Percentiles rank a stretch among this genome's conserved stretches.
Evolutionary conservation across 2,113 vertebrate genomes (phyloP).

Genomic region (Pelobates fuscus): DNA sequence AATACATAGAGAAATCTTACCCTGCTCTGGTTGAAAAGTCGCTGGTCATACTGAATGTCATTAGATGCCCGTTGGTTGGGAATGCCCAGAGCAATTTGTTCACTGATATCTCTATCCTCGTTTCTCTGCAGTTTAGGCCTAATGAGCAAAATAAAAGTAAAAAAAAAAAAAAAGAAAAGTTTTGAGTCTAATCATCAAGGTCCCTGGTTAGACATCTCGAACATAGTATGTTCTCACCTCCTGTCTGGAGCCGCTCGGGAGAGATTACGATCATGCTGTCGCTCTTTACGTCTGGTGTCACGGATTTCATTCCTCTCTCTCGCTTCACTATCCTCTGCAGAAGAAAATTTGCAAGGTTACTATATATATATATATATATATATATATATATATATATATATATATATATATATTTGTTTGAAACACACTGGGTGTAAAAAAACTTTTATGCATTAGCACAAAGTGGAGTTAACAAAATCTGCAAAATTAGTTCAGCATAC

Average conservation of each 20-base stretch:
- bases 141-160: neutral
- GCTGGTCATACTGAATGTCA: slow-evolving; percentile 92
- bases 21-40: slow-evolving; percentile 95
- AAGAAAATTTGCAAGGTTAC: slow-evolving; percentile 1
- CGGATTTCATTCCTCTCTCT: slow-evolving; percentile 94
- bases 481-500: too few relatives aligned
- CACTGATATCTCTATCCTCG: slow-evolving; percentile 95
- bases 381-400: neutral
- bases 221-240: slow-evolving; percentile 70
- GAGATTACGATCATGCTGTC: slow-evolving; percentile 93
- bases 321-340: slow-evolving; percentile 84
- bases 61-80: slow-evolving; percentile 87
- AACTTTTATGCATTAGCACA: too few relatives aligned
- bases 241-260: slow-evolving; percentile 94
- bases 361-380: too few relatives aligned
- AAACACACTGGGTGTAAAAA: too few relatives aligned
- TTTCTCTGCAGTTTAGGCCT: slow-evolving; percentile 96
- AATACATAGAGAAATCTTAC: slow-evolving; percentile 67
- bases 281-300: slow-evolving; percentile 89
- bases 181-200: too few relatives aligned
- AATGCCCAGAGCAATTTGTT: slow-evolving; percentile 89
- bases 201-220: too few relatives aligned
- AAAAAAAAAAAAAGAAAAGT: neutral
- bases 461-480: too few relatives aligned
- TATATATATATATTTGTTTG: too few relatives aligned